A percentile compares a stretch with the other conserved stretches of the same genome.
Conservation (phyloP, 2,113 vertebrate genomes). For the Tautogolabrus adspersus region DNA sequence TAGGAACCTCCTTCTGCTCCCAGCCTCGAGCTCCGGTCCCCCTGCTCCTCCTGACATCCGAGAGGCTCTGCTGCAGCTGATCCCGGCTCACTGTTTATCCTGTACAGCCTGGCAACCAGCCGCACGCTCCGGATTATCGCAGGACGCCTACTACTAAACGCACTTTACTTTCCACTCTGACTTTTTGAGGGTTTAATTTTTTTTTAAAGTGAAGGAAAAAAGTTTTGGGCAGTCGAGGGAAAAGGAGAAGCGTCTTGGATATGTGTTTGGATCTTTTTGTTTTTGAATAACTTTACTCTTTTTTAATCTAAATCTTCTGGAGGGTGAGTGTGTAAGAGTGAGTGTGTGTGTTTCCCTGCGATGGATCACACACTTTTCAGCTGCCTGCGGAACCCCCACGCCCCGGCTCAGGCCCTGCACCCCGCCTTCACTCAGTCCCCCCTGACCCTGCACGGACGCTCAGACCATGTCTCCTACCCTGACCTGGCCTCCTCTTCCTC, state of each 20-base stretch:
- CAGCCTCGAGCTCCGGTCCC: slow-evolving; percentile 87
- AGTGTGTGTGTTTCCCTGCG: slow-evolving; percentile 76
- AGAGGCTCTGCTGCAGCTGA: slow-evolving; percentile 86
- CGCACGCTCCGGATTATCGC: slow-evolving; percentile 87
- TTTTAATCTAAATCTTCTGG: slow-evolving; percentile 64
- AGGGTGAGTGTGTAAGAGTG: slow-evolving; percentile 77
- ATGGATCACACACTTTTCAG: slow-evolving; percentile 99
- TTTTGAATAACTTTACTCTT: slow-evolving; percentile 39
- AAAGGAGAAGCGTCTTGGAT: slow-evolving; percentile 67
- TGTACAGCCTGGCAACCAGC: slow-evolving; percentile 85
- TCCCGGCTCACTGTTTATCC: slow-evolving; percentile 85
- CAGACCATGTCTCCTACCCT: slow-evolving; percentile 97
- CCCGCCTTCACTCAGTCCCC: slow-evolving; percentile 93
- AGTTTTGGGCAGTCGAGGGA: slow-evolving; percentile 39
- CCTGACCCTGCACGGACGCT: slow-evolving; percentile 93
- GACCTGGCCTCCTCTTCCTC: slow-evolving; percentile 89
- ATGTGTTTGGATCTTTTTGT: slow-evolving; percentile 58
- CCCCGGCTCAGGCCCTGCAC: slow-evolving; percentile 93
- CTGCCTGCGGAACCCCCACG: slow-evolving; percentile 97
- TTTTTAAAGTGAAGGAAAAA: slow-evolving; percentile 61
- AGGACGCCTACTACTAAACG: slow-evolving; percentile 70
- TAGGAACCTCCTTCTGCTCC: slow-evolving; percentile 89
- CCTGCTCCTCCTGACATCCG: slow-evolving; percentile 87
- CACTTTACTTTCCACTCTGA: slow-evolving; percentile 57
- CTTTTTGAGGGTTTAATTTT: slow-evolving; percentile 15